A percentile compares a stretch with the other conserved stretches of the same genome.
Conservation (phyloP, 1,140 invertebrate genomes). For the Drosophila malerkotliana region DNA sequence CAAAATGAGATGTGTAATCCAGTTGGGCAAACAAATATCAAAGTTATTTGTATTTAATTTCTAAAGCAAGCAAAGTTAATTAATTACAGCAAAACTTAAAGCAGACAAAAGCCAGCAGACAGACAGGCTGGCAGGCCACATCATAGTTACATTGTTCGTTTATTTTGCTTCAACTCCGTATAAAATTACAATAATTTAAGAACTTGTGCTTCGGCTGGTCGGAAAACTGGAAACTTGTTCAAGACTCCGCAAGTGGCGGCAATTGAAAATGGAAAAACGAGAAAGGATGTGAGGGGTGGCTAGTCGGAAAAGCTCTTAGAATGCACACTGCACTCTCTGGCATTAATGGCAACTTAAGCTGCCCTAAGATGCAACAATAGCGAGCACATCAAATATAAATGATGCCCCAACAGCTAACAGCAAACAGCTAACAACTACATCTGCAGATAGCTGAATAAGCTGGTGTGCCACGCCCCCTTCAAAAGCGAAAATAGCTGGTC, state of each 20-base stretch:
- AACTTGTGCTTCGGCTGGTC: slow-evolving; percentile 49
- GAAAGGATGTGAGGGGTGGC: neutral
- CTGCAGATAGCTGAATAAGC: slow-evolving; percentile 1
- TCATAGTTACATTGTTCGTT: neutral
- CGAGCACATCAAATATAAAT: slow-evolving; percentile 62
- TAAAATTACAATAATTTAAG: slow-evolving; percentile 74
- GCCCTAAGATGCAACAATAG: slow-evolving; percentile 53
- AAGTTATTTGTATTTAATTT: slow-evolving; percentile 80
- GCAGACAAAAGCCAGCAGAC: neutral
- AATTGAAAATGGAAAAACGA: neutral
- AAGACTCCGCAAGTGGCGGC: slow-evolving; percentile 25
- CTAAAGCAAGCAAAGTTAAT: slow-evolving; percentile 75
- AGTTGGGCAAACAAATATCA: slow-evolving; percentile 75
- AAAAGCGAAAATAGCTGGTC: neutral
- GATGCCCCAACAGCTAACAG: slow-evolving; percentile 33
- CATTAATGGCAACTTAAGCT: slow-evolving; percentile 74
- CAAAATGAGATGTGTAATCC: slow-evolving; percentile 67
- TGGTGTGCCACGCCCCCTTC: slow-evolving; percentile 12
- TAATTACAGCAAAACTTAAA: slow-evolving; percentile 69
- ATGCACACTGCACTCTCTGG: slow-evolving; percentile 27
- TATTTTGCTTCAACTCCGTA: slow-evolving; percentile 12
- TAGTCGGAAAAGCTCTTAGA: slow-evolving; percentile 13
- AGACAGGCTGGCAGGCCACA: neutral
- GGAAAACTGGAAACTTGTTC: slow-evolving; percentile 21
- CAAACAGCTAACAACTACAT: slow-evolving; percentile 2